Evolutionary conservation across 2,113 vertebrate genomes (phyloP), one percentile per base, ranked within the genome.

Genomic region (Amia ocellicauda): DNA sequence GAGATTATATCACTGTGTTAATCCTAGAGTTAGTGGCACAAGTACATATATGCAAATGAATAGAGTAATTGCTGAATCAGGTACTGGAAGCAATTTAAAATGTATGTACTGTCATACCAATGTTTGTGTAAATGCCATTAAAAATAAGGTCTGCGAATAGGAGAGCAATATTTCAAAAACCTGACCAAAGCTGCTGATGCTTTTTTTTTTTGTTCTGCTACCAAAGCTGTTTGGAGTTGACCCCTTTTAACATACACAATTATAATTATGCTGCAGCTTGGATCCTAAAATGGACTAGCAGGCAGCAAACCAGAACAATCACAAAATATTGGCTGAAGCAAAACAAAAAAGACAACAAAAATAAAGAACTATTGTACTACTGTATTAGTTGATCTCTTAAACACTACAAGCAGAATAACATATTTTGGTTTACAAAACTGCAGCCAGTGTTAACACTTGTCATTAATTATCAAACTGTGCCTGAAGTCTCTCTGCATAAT

Each of bases 381-480:
- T 45, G 22, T 28, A 66, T 59, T 36, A 53, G 27, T 71, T 47
- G 51, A 13, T 54, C 29, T n/a, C 55, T 60, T 57, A 64, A 53
- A 62, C 53, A 60, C 45, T 3, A 31, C 47, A 49, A 64, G 60
- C 40, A 4, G 29, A 71, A 67, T 66, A 58, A 51, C 69, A 63
- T 67, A 52, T 62, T 63, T 71, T 55, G 62, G 63, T 71, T 71
- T 74, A 68, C 72, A 70, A 56, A 53, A 26, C 26, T 16, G 27
- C 50, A 17, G 60, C 55, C 57, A 11, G 31, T 10, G 40, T 40
- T 54, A 47, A 29, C 24, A 17, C 56, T 41, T 60, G 53, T 60
- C 50, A 53, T 68, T 56, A 54, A 62, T 57, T 64, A 67, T 60
- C 27, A 67, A 55, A 60, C 51, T 64, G 24, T 17, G 54, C 53